Evolutionary conservation across 2,113 vertebrate species (phyloP), one percentile per base, ranked within the genome.

Genomic region (Oncorhynchus mykiss): DNA sequence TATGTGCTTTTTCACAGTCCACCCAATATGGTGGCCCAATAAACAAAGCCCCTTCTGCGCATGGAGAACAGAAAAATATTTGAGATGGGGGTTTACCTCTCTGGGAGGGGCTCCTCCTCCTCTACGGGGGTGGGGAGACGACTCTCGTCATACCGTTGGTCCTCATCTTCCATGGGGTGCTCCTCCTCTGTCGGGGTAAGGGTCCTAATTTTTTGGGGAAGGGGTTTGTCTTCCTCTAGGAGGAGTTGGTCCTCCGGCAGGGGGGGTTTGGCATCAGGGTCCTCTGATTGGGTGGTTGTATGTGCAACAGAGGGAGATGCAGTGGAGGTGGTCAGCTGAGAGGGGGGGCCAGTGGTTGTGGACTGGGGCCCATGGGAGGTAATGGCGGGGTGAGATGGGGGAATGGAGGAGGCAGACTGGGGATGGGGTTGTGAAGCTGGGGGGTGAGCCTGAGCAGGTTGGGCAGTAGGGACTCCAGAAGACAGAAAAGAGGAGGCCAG

Each of bases 401-500:
- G 82, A 70, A 80, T 75, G 71, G 81, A 22, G 76, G 3, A 70
- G 34, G 78, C 8, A 22, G 88, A 75, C 29, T 83, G 88, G 7
- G 84, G 80, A 49, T 81, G 89, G 3, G 86, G 86, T 27, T 86
- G 20, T 16, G 25, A 29, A 1, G 79, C 66, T 8, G 81, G 70
- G 6, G 90, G 86, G 4, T 90, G 88, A 69, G 91, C 25, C 69
- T 90, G 92, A 45, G 87, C 48, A 8, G 86, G 83, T 65, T 89
- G 91, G 14, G 73, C 74, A 3, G 82, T 76, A 74, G 87, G 91
- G 72, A 88, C 13, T 54, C 51, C 85, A 29, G 85, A 92, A 49
- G 87, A 92, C 72, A 90, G 88, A 85, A 90, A 92, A 34, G 83
- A 75, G 62, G 83, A 94, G 67, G 82, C 93, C 80, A 90, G 78